Base-by-base conservation (phyloP, 2,113 vertebrate species). In the Poecilia latipinna region DNA sequence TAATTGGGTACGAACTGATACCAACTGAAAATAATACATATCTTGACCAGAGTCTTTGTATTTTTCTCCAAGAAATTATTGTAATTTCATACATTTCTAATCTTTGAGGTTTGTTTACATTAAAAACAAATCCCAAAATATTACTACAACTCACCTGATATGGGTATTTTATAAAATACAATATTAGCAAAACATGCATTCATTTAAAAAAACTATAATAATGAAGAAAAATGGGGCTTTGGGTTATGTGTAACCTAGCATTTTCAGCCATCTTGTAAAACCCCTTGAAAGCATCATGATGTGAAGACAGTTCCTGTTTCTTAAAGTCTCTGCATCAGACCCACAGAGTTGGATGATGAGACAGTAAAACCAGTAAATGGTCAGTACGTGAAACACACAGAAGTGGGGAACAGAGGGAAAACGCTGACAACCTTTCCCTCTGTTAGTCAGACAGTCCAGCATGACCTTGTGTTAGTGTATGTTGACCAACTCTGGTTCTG, bases 371-470 rank as follows among this genome's bases (percentile, higher is more conserved):
- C 48, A 51, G 17, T n/a, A 54, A 24, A 57, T 8, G 3, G 15
- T n/a, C 51, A n/a, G 22, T 48, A 48, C 4, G 6, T 48, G 44
- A 48, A 1, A 48, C 17, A 15, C 13, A 13, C 4, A 42, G 74
- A 75, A 24, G 39, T 11, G 39, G 51, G 48, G 67, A 19, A 0
- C 8, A 78, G 15, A 32, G 26, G 74, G 24, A 26, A 42, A 8
- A 60, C 35, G 48, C 37, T 61, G 61, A 37, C 5, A 24, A 61
- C 31, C 44, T 62, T 66, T 68, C 74, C 15, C 12, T 61, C 61
- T 69, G 68, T 67, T 32, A 54, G 63, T 26, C 66, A 31, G 54
- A 71, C 78, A 63, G 33, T 84, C 63, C 68, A 64, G 61, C 37
- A 35, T 37, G 66, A 35, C 66, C 61, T 33, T 66, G 42, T 71